These are phyloP conservation scores for Streblospio benedicti DNA, from an alignment of 1,140 invertebrate species.

Conservation along the genomic window DNA sequence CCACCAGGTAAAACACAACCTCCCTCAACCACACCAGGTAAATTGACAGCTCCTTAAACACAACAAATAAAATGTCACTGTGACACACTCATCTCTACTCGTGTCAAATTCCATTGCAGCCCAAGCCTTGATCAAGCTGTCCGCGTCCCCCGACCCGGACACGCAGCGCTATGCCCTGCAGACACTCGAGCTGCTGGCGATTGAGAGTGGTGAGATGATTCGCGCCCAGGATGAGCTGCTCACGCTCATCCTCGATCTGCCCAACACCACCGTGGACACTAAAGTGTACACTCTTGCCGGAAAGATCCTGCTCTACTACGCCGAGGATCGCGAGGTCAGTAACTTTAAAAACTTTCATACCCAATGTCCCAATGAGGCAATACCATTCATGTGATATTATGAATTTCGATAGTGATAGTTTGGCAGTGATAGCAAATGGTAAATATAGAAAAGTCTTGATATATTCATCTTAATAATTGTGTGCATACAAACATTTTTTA, in stretches of 20 bases:
- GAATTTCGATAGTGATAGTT: too few species aligned
- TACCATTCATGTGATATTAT: not conserved
- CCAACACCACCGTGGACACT: constrained; percentile 31
- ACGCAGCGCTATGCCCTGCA: constrained; percentile 36
- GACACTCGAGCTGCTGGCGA: constrained; percentile 39
- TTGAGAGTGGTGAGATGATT: constrained; percentile 39
- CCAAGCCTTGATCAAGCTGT: constrained; percentile 33
- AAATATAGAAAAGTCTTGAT: too few species aligned
- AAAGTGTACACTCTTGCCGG: constrained; percentile 35
- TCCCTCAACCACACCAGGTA: too few species aligned
- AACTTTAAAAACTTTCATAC: not conserved
- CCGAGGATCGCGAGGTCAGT: constrained; percentile 34
- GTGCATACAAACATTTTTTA: too few species aligned
- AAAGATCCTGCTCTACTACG: constrained; percentile 41
- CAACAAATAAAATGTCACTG: too few species aligned
- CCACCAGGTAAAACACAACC: too few species aligned
- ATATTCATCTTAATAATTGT: too few species aligned
- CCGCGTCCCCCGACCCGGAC: constrained; percentile 31
- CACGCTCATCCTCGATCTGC: constrained; percentile 29
- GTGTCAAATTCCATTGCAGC: constrained; percentile 27
- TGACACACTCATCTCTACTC: too few species aligned
- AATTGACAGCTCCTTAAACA: too few species aligned
- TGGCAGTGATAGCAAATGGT: too few species aligned
- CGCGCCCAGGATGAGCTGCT: constrained; percentile 40
- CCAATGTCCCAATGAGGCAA: not conserved